These are phyloP conservation scores for Molanna angustata DNA, from an alignment of 2,888 invertebrate genomes.

Conservation along the genomic window DNA sequence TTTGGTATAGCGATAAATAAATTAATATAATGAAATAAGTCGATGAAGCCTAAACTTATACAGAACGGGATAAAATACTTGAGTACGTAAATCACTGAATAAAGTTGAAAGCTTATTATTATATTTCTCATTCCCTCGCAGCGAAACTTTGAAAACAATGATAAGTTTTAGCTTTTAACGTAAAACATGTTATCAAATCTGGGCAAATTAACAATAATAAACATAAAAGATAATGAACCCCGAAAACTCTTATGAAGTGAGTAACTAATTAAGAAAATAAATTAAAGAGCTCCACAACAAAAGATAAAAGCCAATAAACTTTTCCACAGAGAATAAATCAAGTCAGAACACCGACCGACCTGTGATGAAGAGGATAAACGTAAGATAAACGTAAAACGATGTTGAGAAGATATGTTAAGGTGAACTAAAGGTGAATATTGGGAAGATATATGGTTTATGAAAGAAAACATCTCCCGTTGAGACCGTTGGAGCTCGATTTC, in stretches of 20 bases:
- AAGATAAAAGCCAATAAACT: constrained; percentile 16
- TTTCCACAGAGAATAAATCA: constrained; percentile 11
- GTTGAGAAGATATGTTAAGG: constrained; percentile 8
- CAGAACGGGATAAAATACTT: too few relatives aligned
- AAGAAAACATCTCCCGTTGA: background rate
- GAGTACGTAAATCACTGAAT: too few relatives aligned
- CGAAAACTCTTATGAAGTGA: background rate
- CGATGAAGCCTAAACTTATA: too few relatives aligned
- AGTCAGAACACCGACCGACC: constrained; percentile 12
- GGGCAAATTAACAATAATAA: too few relatives aligned
- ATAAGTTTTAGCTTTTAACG: too few relatives aligned
- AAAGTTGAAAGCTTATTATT: too few relatives aligned
- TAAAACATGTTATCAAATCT: too few relatives aligned
- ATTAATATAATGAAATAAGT: too few relatives aligned
- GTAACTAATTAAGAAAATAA: constrained; percentile 19
- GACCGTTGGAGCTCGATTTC: background rate
- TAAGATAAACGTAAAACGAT: constrained; percentile 24
- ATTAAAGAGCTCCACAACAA: constrained; percentile 18
- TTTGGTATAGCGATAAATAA: too few relatives aligned
- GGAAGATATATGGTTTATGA: too few relatives aligned
- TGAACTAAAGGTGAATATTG: constrained; percentile 1
- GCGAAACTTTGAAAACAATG: too few relatives aligned
- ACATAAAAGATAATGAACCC: background rate
- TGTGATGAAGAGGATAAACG: constrained; percentile 24
- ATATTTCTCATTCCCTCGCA: too few relatives aligned